Conservation (phyloP, 2,797 vertebrate species). For the Syngnathus rostellatus region DNA sequence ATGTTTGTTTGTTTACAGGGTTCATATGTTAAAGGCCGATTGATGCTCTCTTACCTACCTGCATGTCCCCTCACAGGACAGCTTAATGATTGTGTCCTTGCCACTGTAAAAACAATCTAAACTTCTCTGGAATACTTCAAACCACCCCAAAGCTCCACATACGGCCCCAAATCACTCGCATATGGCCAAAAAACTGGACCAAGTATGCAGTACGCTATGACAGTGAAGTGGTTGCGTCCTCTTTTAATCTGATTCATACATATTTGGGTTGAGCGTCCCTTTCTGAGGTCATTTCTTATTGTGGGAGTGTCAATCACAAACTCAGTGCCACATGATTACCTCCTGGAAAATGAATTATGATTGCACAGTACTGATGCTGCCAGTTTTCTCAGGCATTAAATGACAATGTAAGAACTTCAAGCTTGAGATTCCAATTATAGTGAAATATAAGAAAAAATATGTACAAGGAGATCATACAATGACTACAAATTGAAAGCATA, state of each 20-base stretch:
- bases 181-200: conserved; percentile 42
- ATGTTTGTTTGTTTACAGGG: conserved; percentile 29
- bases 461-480: not conserved
- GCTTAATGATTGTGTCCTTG: conserved; percentile 64
- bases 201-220: conserved; percentile 11
- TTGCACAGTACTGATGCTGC: not conserved
- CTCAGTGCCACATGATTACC: not conserved
- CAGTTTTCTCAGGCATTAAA: not conserved
- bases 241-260: not conserved
- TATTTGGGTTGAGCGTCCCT: not conserved
- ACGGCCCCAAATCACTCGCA: conserved; percentile 66
- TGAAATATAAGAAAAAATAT: not conserved
- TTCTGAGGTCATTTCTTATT: not conserved
- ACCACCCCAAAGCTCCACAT: conserved; percentile 44
- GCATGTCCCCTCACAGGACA: conserved; percentile 53
- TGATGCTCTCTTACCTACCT: conserved; percentile 41
- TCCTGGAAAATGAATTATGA: not conserved
- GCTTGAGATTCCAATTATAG: not conserved
- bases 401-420: not conserved
- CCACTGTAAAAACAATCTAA: conserved; percentile 62
- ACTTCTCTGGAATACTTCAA: conserved; percentile 55
- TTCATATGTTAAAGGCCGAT: conserved; percentile 22
- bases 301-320: not conserved
- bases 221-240: conserved; percentile 3
- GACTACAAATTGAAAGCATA: not conserved